phyloP scores from a whole-genome alignment of 2,113 vertebrate species.

The Ochotona princeps region DNA sequence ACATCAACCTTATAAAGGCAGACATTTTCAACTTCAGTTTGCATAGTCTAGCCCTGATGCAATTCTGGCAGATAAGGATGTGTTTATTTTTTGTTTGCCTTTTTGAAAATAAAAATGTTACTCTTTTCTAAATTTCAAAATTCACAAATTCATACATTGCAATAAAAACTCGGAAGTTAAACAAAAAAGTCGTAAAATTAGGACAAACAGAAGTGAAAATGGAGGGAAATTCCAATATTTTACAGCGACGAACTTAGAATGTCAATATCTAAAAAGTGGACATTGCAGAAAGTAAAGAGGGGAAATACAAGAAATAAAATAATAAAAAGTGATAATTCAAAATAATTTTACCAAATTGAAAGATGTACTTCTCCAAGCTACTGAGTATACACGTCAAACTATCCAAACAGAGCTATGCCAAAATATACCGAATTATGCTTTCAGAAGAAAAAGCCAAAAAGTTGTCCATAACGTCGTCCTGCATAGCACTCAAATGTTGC shows the following conservation, averaged over 20 bases:
- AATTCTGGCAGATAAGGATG: neutral
- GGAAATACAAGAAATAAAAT: neutral
- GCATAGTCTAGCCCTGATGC: neutral
- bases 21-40: neutral
- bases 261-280: neutral
- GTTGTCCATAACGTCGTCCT: neutral
- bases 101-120: neutral
- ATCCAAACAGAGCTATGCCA: neutral
- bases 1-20: accelerated
- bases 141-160: neutral
- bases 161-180: constrained; percentile 13
- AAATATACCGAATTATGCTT: neutral
- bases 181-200: constrained; percentile 1
- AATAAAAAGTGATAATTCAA: neutral
- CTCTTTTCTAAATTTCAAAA: neutral
- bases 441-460: neutral
- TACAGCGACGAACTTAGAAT: neutral
- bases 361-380: neutral
- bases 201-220: neutral
- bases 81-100: neutral
- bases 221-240: neutral
- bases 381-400: neutral
- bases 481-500: neutral
- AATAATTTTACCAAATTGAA: neutral
- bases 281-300: neutral